Conservation (phyloP, 2,113 vertebrate species). For the Rhabdornis inornatus region DNA sequence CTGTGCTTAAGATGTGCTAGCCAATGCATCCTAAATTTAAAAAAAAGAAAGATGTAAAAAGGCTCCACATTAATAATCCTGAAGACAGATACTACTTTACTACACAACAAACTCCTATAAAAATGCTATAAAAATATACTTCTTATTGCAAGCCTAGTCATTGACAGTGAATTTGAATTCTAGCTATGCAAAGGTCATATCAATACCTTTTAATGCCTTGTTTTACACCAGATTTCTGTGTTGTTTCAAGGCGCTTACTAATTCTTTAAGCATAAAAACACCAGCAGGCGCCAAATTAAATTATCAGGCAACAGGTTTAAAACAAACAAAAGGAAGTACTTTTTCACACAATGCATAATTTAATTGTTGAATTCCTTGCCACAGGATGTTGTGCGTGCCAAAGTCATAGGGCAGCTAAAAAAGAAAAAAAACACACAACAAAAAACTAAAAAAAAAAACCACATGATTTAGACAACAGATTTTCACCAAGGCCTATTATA, state of each 20-base stretch:
- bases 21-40: neutral
- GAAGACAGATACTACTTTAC: neutral
- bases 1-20: neutral
- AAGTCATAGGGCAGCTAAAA: neutral
- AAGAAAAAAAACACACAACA: neutral
- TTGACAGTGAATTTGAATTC: neutral
- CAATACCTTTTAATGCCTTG: neutral
- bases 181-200: neutral
- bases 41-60: neutral
- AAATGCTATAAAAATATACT: neutral
- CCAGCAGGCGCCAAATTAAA: neutral
- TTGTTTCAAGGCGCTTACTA: neutral
- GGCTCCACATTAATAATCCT: neutral
- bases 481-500: neutral
- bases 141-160: neutral
- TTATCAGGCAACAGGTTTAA: slow-evolving; percentile 41
- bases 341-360: slow-evolving; percentile 13
- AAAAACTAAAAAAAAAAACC: neutral
- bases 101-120: neutral
- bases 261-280: neutral
- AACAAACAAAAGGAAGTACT: slow-evolving; percentile 44
- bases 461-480: neutral
- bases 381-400: slow-evolving; percentile 5
- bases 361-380: neutral
- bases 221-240: neutral